Conservation (phyloP, 2,888 invertebrate genomes). For the Caenorhabditis sulstoni region DNA sequence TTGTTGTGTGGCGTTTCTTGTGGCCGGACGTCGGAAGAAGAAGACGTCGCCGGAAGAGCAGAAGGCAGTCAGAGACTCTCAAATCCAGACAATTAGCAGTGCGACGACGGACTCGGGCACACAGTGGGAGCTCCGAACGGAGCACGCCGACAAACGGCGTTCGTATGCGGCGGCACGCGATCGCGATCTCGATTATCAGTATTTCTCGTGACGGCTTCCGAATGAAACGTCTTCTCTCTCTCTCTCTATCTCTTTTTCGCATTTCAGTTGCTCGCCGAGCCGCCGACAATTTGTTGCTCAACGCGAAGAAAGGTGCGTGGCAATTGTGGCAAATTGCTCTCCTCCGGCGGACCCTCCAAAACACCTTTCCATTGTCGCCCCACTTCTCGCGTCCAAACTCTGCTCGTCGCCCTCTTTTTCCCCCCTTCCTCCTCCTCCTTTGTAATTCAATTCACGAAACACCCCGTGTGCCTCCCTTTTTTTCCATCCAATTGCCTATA, state of each 20-base stretch:
- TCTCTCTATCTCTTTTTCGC: background rate
- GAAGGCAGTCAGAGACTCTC: conserved; percentile 35
- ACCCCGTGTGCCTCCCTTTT: conserved; percentile 9
- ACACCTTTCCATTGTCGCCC: conserved; percentile 36
- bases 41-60: conserved; percentile 21
- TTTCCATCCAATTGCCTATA: conserved; percentile 41
- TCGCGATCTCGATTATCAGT: conserved; percentile 49
- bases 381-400: background rate
- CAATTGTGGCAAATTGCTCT: conserved; percentile 54
- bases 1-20: conserved; percentile 49
- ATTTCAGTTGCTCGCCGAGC: background rate
- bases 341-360: conserved; percentile 26
- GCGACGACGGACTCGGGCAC: conserved; percentile 45
- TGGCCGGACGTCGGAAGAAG: conserved; percentile 41
- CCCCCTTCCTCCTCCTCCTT: conserved; percentile 2
- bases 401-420: conserved; percentile 1
- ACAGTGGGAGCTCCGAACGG: conserved; percentile 39
- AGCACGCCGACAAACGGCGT: conserved; percentile 31
- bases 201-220: conserved; percentile 21
- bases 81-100: conserved; percentile 50
- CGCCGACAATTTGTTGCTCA: background rate
- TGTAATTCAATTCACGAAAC: conserved; percentile 54
- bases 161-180: conserved; percentile 55
- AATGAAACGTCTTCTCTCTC: background rate
- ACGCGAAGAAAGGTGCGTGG: conserved; percentile 6